phyloP scores from a whole-genome alignment of 2,888 invertebrate species.

The Drosophila meridiana region DNA sequence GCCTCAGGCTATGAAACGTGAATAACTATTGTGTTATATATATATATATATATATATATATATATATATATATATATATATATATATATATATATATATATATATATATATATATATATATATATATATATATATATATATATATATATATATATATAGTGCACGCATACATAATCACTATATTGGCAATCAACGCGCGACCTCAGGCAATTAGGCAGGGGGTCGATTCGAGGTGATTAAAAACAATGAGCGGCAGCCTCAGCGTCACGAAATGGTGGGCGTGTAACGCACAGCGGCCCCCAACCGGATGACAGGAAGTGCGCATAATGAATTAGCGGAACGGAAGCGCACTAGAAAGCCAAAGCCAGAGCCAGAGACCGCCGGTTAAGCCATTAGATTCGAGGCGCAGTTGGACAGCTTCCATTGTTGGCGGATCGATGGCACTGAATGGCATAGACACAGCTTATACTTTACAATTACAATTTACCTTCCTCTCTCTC shows the following conservation, averaged over 20 bases:
- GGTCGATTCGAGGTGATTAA: conserved; percentile 64
- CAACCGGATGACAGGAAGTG: conserved; percentile 70
- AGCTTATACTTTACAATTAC: conserved; percentile 11
- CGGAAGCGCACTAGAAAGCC: conserved; percentile 62
- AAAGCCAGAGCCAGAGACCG: conserved; percentile 1
- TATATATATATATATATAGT: neutral
- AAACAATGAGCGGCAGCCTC: conserved; percentile 57
- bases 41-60: neutral
- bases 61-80: neutral
- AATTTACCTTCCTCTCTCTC: conserved; percentile 42
- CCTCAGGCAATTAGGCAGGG: conserved; percentile 26
- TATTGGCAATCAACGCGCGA: conserved; percentile 54
- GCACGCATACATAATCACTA: conserved; percentile 41
- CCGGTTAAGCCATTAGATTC: conserved; percentile 24
- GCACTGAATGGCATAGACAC: conserved; percentile 26
- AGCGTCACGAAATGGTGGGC: neutral
- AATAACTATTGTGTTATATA: conserved; percentile 52
- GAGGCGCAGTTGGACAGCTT: conserved; percentile 18
- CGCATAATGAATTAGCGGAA: conserved; percentile 75
- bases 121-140: conserved; percentile 25
- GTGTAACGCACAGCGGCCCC: conserved; percentile 24
- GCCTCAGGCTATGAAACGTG: conserved; percentile 21
- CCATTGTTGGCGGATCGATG: conserved; percentile 36
- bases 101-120: conserved; percentile 23
- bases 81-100: neutral